Conservation (phyloP, 2,888 invertebrate species). For the Nemotelus nigrinus region DNA sequence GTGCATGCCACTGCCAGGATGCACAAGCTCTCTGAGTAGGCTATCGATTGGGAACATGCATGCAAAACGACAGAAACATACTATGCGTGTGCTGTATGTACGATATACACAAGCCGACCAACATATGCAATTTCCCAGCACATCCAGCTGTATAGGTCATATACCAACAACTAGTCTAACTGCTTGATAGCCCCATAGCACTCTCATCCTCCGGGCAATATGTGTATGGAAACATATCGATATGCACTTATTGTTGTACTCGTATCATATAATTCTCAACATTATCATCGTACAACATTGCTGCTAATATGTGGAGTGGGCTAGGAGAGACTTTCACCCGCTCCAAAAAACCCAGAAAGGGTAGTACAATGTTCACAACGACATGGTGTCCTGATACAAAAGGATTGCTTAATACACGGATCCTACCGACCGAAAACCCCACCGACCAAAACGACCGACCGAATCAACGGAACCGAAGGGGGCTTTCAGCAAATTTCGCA, state of each 20-base stretch:
- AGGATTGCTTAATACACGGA: slow-evolving; percentile 45
- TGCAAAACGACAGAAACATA: not conserved
- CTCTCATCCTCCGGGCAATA: slow-evolving; percentile 13
- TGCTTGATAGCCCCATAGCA: not conserved
- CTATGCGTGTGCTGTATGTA: not conserved
- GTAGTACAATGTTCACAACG: not conserved
- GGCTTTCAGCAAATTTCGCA: slow-evolving; percentile 51
- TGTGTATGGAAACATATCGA: slow-evolving; percentile 27
- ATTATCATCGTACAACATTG: slow-evolving; percentile 32
- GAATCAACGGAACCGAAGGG: slow-evolving; percentile 46
- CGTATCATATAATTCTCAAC: slow-evolving; percentile 28
- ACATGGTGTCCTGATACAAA: slow-evolving; percentile 40
- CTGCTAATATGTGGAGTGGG: slow-evolving; percentile 9
- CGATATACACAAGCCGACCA: not conserved
- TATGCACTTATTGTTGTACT: not conserved
- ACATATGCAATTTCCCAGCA: not conserved
- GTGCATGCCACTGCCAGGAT: not conserved
- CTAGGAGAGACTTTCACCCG: not conserved
- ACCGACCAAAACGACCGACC: slow-evolving; percentile 37
- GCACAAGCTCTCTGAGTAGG: slow-evolving; percentile 3
- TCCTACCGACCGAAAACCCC: slow-evolving; percentile 24
- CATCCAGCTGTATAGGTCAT: not conserved
- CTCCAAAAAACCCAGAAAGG: not conserved
- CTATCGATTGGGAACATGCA: slow-evolving; percentile 15
- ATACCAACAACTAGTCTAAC: too few relatives aligned